Percentiles rank a stretch among this genome's conserved stretches.
phyloP scores from a whole-genome alignment of 2,888 invertebrate genomes.

The Eutolmus rufibarbis region DNA sequence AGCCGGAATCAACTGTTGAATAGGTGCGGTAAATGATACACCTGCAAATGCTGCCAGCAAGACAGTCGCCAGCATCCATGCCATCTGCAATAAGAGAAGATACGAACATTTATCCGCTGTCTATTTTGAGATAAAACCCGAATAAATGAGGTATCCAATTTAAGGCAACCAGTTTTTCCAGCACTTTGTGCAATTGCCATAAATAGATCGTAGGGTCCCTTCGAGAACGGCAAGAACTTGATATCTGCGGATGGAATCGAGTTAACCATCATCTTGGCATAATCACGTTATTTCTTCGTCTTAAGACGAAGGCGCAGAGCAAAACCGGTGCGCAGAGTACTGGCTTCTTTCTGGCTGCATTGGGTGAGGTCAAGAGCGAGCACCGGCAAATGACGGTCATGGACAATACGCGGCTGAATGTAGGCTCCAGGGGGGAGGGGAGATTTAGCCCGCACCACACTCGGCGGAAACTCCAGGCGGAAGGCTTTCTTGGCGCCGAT shows the following conservation, averaged over 20 bases:
- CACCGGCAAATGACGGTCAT: slow-evolving; percentile 31
- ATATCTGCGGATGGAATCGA: slow-evolving; percentile 16
- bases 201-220: slow-evolving; percentile 1
- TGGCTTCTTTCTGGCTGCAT: not conserved
- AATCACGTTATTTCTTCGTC: not conserved
- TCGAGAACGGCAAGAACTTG: slow-evolving; percentile 1
- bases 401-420: slow-evolving; percentile 12
- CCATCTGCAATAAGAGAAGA: slow-evolving; percentile 24
- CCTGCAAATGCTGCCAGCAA: slow-evolving; percentile 18
- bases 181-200: slow-evolving; percentile 18
- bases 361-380: slow-evolving; percentile 46
- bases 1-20: not conserved
- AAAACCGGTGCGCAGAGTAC: not conserved
- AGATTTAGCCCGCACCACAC: not conserved
- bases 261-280: not conserved
- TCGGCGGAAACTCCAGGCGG: not conserved
- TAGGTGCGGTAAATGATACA: slow-evolving; percentile 37
- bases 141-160: slow-evolving; percentile 13
- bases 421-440: not conserved
- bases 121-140: not conserved
- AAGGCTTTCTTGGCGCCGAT: slow-evolving; percentile 8
- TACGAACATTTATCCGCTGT: not conserved
- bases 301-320: not conserved
- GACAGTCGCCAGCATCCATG: slow-evolving; percentile 32
- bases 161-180: slow-evolving; percentile 16